Base-by-base conservation (phyloP, 2,797 vertebrate species). In the Coranthus polyacanthus region DNA sequence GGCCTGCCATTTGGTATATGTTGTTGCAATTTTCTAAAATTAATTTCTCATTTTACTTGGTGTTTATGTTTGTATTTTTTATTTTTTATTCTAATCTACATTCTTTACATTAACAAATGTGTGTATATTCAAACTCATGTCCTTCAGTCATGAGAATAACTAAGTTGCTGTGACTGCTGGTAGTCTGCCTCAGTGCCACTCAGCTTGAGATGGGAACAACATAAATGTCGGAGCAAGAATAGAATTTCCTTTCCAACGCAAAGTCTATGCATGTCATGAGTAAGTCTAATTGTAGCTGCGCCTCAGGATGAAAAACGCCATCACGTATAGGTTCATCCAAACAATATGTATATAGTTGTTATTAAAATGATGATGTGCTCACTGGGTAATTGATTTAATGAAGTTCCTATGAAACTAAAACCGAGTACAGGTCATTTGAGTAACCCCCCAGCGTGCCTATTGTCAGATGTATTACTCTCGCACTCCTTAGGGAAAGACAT, bases 371-470 rank as follows among this genome's bases (percentile, higher is more conserved):
- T 95, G 95, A 95, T 94, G 94, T 95, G 93, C 93, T 94, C 92
- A 84, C 83, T 85, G 90, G 91, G 93, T 96, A 96, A 97, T 96
- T 97, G 95, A 95, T 96, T 96, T 96, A 96, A 96, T 96, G 95
- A 96, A 94, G 94, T 95, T 96, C 93, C 91, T 95, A 94, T 95
- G 92, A 95, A 96, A 95, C 92, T 93, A 94, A 95, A 95, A 93
- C 87, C 91, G 90, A 90, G 93, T 92, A 91, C 93, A 95, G 94
- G 95, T 96, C 95, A 95, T 92, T 76, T 79, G 88, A 89, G 90
- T 85, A 89, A 89, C 92, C 92, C 95, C 95, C 94, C 88, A 91
- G 93, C 89, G 95, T 78, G 94, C 90, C 84, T 93, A 94, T 91
- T 95, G 95, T 95, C 92, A 92, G 93, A 94, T 94, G 93, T 87